phyloP scores from a whole-genome alignment of 2,113 vertebrate genomes.

The Bungarus multicinctus region DNA sequence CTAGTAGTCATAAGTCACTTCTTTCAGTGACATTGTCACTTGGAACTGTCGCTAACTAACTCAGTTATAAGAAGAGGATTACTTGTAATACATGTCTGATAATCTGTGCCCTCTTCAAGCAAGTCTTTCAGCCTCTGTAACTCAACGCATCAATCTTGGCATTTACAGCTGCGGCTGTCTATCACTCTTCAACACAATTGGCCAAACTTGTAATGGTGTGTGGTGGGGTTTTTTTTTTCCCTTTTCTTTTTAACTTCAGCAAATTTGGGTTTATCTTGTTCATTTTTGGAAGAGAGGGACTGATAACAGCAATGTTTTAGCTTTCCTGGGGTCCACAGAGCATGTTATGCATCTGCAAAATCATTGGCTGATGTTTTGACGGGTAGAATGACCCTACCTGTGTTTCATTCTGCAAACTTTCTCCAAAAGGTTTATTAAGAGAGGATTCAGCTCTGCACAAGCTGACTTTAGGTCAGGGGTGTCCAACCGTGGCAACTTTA shows the following conservation, averaged over 20 bases:
- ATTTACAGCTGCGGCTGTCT: conserved; percentile 29
- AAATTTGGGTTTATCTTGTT: neutral
- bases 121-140: neutral
- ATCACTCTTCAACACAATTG: neutral
- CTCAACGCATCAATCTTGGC: conserved; percentile 1
- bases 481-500: no score
- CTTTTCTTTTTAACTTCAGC: no score
- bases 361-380: accelerated
- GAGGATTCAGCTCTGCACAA: neutral
- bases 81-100: neutral
- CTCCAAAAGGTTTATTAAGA: neutral
- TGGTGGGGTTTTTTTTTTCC: no score
- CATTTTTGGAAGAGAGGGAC: neutral
- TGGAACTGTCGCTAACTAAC: no score
- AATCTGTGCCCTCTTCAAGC: neutral
- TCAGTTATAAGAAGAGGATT: neutral
- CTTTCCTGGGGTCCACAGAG: neutral
- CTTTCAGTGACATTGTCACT: neutral
- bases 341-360: neutral
- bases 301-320: neutral
- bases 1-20: neutral
- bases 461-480: no score
- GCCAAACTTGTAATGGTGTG: no score
- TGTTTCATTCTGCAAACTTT: neutral
- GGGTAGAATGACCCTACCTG: accelerated